Conservation (phyloP, 1,140 invertebrate genomes). For the Nebria ingens region DNA sequence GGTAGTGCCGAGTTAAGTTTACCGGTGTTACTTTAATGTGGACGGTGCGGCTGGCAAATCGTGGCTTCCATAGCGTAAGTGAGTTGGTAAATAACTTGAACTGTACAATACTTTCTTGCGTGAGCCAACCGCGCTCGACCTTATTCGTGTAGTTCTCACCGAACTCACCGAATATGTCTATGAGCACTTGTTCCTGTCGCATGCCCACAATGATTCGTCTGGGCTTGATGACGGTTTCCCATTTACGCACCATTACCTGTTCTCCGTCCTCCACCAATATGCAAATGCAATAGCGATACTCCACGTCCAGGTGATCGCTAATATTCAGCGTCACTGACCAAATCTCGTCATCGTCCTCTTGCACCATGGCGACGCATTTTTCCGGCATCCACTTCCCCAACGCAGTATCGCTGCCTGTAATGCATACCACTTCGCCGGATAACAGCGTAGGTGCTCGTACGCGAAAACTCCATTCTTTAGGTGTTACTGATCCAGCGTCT, state of each 20-base stretch:
- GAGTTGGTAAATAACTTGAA: conserved; percentile 78
- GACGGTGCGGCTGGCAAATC: conserved; percentile 57
- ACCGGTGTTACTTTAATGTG: conserved; percentile 68
- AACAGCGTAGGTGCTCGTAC: conserved; percentile 31
- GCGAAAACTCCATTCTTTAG: conserved; percentile 38
- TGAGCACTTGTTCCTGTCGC: conserved; percentile 10
- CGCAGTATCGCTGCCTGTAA: conserved; percentile 36
- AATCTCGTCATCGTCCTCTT: conserved; percentile 32
- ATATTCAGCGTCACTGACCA: conserved; percentile 46
- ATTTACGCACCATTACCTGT: conserved; percentile 56
- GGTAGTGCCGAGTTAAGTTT: conserved; percentile 48
- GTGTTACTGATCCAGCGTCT: conserved; percentile 22
- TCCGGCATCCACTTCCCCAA: conserved; percentile 39
- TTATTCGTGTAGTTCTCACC: conserved; percentile 45
- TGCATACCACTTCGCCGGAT: conserved; percentile 35
- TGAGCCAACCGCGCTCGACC: conserved; percentile 78
- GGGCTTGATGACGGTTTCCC: conserved; percentile 74
- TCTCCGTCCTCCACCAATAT: conserved; percentile 36
- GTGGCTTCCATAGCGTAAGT: conserved; percentile 64
- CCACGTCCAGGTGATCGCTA: conserved; percentile 52
- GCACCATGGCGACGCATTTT: conserved; percentile 35
- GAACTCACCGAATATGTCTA: conserved; percentile 36
- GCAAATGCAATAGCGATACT: conserved; percentile 73
- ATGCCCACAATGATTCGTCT: conserved; percentile 39
- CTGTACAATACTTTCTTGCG: conserved; percentile 73